Conservation (phyloP, 35 echinoderm and acorn worm genomes). For the Apostichopus japonicus region DNA sequence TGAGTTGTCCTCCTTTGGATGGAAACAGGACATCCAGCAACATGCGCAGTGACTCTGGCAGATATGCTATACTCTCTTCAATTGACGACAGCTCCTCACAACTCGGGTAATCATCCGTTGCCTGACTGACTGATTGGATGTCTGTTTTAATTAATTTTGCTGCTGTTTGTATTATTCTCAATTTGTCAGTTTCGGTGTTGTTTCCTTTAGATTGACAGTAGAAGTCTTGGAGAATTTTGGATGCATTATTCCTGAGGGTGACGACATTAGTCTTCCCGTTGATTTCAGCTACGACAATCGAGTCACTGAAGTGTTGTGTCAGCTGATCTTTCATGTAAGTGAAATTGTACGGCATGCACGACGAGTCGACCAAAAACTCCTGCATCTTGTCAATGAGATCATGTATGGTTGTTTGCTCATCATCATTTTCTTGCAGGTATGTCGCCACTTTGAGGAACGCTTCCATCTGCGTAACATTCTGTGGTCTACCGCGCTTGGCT, state of each 20-base stretch:
- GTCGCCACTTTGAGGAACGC: background rate
- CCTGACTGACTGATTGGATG: too few species aligned
- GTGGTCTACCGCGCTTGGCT: conserved; percentile 4
- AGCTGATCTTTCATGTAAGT: conserved; percentile 26
- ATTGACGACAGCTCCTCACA: too few species aligned
- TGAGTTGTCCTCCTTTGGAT: too few species aligned
- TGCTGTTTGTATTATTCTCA: background rate
- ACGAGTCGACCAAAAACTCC: background rate
- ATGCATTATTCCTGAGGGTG: background rate
- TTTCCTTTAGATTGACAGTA: background rate
- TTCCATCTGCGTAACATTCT: conserved; percentile 16
- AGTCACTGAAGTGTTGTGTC: conserved; percentile 43
- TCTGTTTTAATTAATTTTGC: too few species aligned
- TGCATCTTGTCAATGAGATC: conserved; percentile 31
- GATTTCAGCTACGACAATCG: conserved; percentile 41
- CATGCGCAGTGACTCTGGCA: too few species aligned
- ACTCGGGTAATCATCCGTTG: too few species aligned
- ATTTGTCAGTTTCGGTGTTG: conserved; percentile 19
- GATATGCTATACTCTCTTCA: too few species aligned
- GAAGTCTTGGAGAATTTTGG: background rate
- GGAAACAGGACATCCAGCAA: too few species aligned
- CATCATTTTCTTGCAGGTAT: conserved; percentile 34
- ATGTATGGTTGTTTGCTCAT: conserved; percentile 38
- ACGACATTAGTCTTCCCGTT: conserved; percentile 33
- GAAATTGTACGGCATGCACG: background rate